Base-by-base conservation (phyloP, 2,113 vertebrate genomes). In the Catharus fuscescens region DNA sequence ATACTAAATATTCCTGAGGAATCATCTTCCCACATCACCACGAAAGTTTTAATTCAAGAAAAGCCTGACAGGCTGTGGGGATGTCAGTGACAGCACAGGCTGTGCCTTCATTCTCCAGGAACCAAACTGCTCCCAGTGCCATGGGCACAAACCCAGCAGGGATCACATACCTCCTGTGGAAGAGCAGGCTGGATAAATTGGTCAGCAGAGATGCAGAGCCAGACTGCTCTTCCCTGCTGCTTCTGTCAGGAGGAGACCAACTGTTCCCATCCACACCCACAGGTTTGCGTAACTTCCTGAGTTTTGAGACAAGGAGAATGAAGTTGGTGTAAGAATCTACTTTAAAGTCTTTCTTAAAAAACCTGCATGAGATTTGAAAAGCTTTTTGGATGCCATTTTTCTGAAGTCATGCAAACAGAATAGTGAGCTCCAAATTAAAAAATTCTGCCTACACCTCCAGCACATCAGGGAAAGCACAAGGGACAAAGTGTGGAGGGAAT, bases 211-310 rank as follows among this genome's bases (percentile, higher is more conserved):
- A 93, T 17, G 52, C 47, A 60, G 97, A 67, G 31, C 95, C 96
- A 70, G 93, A 13, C 66, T 95, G 88, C 82, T 98, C 96, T 5
- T 97, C 89, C 95, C 78, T 97, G 74, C 90, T 96, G 80, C 14
- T 65, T 94, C 93, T 98, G 85, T 98, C 97, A 94, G 91, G 86
- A 73, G 92, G 90, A 40, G 82, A 88, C 80, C 91, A 97, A 29
- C 65, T 96, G 95, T 32, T 97, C 86, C 97, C 97, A 74, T 98
- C 97, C 25, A 92, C 92, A 67, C 97, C 97, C 91, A 95, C 88
- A 83, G 96, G 81, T 91, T 97, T 98, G 72, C 98, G 98, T 77
- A 98, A 96, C 96, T 98, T 98, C 98, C 98, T 98, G 94, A 18
- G 79, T 89, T 93, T 92, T 80, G 73, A 78, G 85, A 91, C 50